Evolutionary conservation across 2,113 vertebrate species (phyloP), one percentile per base, ranked within the genome.

Genomic region (Esox niger): DNA sequence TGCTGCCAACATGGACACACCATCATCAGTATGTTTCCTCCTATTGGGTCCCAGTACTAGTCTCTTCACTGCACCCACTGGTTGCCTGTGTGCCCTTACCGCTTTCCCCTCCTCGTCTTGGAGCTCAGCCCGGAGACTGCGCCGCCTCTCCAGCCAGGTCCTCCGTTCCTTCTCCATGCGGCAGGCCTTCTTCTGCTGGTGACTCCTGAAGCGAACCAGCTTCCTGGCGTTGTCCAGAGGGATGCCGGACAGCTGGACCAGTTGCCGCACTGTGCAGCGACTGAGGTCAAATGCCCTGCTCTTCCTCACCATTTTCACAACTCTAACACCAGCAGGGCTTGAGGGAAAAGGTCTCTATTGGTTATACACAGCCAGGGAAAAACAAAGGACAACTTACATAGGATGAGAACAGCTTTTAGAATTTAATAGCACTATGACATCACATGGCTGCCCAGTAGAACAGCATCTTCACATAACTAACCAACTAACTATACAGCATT

Each of bases 271-370:
- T 11, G 64, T 73, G 57, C 70, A 73, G n/a, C 46, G 70, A 31
- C 67, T 73, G 13, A 73, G 57, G 46, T 73, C 70, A 26, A 73
- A 67, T 1, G 70, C 70, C 25, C 57, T 58, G 10, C 64, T 61
- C 46, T 54, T 66, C 56, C 58, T 27, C 3, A 59, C 68, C 68
- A 69, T 69, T 3, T 1, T n/a, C 5, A 30, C 13, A 11, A 8
- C 32, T n/a, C n/a, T n/a, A n/a, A 43, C 9, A 15, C 11, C 11
- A 11, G 11, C 13, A 38, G 62, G 20, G 31, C 10, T 10, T 17
- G 8, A 25, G 26, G 52, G 29, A 21, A 21, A 47, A 46, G 35
- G 20, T 8, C 20, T 9, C n/a, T 23, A 6, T 27, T 23, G 5
- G 26, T 8, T 15, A 11, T 33, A 55, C 27, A 66, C 54, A 4